Base-by-base conservation (phyloP, 2,797 vertebrate genomes). In the Darevskia mixta region DNA sequence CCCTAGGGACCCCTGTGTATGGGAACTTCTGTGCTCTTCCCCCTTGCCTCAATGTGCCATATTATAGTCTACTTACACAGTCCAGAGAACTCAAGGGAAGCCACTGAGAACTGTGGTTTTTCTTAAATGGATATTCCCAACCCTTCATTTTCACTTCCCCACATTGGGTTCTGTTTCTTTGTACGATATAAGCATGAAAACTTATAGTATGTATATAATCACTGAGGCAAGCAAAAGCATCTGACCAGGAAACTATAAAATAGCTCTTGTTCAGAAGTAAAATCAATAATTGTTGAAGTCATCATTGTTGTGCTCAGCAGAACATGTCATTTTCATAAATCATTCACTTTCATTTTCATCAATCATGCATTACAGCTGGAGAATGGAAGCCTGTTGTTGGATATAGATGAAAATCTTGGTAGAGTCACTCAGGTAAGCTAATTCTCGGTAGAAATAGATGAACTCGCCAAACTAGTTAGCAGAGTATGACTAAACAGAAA, bases 301-400 rank as follows among this genome's bases (percentile, higher is more conserved):
- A 67, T 96, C 94, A 88, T 95, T 96, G 93, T 95, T 96, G 91
- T 96, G 92, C 91, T 93, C 95, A 96, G 94, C 90, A 96, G 90
- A 96, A 96, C 95, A 93, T 96, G 93, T 92, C 96, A 95, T 97
- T 94, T 95, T 95, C 96, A 95, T 95, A 94, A 96, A 94, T 95
- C 91, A 45, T 93, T 95, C 96, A 97, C 79, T 97, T 92, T 94
- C 96, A 96, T 95, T 93, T 83, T 97, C 96, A 97, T 96, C 93
- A 91, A 91, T 96, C 96, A 86, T 96, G 90, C 97, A 96, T 97
- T 98, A 90, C 97, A 97, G 95, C 98, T 98, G 94, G 95, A 98
- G 98, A 98, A 97, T 95, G 95, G 96, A 95, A 96, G 95, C 94
- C 93, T 95, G 92, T 96, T 97, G 78, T 58, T 95, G 95, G 96